Evolutionary conservation across 2,113 vertebrate species (phyloP).

Genomic region (Gasterosteus aculeatus): DNA sequence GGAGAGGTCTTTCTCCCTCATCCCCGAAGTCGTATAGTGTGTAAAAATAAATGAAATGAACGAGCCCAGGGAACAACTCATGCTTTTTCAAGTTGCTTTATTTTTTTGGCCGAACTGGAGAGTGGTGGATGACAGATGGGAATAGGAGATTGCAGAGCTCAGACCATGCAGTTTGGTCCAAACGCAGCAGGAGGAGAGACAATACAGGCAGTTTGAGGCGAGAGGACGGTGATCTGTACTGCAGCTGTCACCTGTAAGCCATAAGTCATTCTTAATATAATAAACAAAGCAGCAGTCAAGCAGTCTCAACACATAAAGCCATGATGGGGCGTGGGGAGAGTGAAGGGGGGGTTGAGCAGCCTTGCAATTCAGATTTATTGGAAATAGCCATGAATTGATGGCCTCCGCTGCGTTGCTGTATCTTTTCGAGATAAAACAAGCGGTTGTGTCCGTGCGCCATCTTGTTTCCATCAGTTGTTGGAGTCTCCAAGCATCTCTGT

Average conservation of each 20-base stretch:
- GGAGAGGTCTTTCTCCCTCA: neutral
- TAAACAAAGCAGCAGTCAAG: conserved; percentile 58
- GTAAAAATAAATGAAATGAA: conserved; percentile 49
- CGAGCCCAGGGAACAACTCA: conserved; percentile 17
- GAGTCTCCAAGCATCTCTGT: conserved; percentile 40
- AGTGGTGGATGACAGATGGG: conserved; percentile 64
- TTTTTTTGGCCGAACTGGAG: conserved; percentile 70
- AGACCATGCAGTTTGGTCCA: conserved; percentile 52
- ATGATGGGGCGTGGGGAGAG: neutral
- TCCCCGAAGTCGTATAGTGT: conserved; percentile 13
- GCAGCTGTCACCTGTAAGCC: conserved; percentile 63
- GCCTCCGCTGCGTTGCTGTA: conserved; percentile 19
- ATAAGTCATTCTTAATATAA: conserved; percentile 41
- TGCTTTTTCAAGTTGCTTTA: conserved; percentile 73
- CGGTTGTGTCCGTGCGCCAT: conserved; percentile 19
- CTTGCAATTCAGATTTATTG: conserved; percentile 27
- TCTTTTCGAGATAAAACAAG: conserved; percentile 39
- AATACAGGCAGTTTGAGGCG: conserved; percentile 39
- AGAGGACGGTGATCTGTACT: conserved; percentile 48
- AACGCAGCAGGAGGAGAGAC: conserved; percentile 51
- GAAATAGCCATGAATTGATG: conserved; percentile 39
- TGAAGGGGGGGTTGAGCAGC: conserved; percentile 1
- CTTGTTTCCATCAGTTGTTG: conserved; percentile 32
- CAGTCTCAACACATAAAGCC: conserved; percentile 52
- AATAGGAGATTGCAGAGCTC: conserved; percentile 49